phyloP scores from a whole-genome alignment of 2,888 invertebrate species.

The Andrena chrysosceles region DNA sequence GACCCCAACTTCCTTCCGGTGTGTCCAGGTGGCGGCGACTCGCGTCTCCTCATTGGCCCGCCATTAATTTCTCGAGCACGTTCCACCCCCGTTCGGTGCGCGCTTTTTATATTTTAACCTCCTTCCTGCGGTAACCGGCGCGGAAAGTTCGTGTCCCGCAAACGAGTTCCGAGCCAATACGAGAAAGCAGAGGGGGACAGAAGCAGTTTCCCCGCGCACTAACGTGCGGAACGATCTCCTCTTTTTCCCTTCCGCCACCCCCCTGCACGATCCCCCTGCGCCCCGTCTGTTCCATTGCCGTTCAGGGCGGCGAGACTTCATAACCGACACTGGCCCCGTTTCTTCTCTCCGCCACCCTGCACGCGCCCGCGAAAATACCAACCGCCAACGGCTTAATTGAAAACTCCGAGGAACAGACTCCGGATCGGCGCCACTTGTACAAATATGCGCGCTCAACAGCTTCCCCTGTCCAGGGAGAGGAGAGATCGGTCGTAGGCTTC shows the following conservation, averaged over 20 bases:
- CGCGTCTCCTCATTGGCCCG: slow-evolving; percentile 18
- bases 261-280: background rate
- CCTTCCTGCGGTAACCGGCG: slow-evolving; percentile 51
- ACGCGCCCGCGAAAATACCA: slow-evolving; percentile 5
- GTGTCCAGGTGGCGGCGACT: slow-evolving; percentile 22
- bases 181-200: slow-evolving; percentile 2
- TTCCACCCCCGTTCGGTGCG: slow-evolving; percentile 13
- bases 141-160: slow-evolving; percentile 62
- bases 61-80: slow-evolving; percentile 61
- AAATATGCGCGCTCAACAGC: background rate
- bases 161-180: slow-evolving; percentile 65
- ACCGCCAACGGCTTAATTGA: slow-evolving; percentile 9
- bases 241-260: slow-evolving; percentile 32
- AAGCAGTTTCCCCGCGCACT: slow-evolving; percentile 36
- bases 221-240: slow-evolving; percentile 52
- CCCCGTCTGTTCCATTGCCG: slow-evolving; percentile 3
- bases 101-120: slow-evolving; percentile 54
- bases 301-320: slow-evolving; percentile 17
- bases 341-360: background rate
- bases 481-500: too few relatives aligned
- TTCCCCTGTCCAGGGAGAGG: background rate
- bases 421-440: background rate
- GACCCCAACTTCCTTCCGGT: background rate
- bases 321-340: slow-evolving; percentile 8
- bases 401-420: background rate